phyloP scores from a whole-genome alignment of 2,113 vertebrate species.

The Eidolon helvum region DNA sequence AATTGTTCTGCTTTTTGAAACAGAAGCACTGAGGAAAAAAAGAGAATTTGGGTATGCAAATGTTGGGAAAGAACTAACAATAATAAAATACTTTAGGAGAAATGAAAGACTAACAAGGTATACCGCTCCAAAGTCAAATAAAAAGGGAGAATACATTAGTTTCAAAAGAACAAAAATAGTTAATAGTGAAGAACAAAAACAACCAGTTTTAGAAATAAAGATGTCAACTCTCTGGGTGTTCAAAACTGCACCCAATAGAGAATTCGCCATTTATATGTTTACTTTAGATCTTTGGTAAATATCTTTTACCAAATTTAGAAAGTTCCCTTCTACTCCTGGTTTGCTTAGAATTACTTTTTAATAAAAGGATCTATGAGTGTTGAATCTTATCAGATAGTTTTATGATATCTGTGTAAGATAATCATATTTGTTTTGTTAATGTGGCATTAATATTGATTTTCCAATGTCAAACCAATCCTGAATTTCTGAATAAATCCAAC shows the following conservation, averaged over 20 bases:
- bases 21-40: background rate
- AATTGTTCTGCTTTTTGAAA: background rate
- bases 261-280: background rate
- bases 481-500: background rate
- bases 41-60: background rate
- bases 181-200: background rate
- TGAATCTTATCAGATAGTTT: background rate
- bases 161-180: conserved; percentile 4
- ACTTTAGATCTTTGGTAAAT: background rate
- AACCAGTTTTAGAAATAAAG: background rate
- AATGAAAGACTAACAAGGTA: background rate
- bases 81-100: background rate
- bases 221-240: background rate
- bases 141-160: conserved; percentile 11
- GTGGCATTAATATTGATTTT: background rate
- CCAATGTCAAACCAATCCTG: background rate
- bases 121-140: background rate
- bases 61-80: conserved; percentile 4
- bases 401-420: background rate
- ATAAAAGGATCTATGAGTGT: background rate
- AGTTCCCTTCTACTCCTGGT: background rate
- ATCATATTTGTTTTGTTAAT: background rate
- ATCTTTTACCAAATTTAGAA: background rate
- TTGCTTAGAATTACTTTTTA: conserved; percentile 5
- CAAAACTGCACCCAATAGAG: background rate